phyloP scores from a whole-genome alignment of 2,797 vertebrate species.

The Neosilurus hyrtlii region DNA sequence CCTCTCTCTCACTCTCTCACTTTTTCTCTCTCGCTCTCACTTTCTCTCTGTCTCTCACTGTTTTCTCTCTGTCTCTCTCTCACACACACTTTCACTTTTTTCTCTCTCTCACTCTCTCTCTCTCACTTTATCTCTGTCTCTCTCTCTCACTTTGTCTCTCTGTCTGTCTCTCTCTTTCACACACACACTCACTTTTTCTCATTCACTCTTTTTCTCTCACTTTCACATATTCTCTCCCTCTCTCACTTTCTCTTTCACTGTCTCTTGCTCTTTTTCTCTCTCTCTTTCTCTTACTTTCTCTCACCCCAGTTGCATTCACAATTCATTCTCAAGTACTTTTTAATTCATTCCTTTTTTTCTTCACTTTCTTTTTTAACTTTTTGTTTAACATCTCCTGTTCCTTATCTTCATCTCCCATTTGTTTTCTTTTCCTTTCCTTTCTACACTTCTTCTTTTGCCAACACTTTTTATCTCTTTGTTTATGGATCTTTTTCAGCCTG shows the following conservation, averaged over 20 bases:
- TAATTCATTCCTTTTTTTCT: not conserved
- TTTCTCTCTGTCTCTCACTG: not conserved
- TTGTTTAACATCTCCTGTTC: not conserved
- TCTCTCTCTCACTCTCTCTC: not conserved
- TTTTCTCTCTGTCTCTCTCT: not conserved
- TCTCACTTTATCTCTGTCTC: too few species aligned
- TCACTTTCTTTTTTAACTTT: not conserved
- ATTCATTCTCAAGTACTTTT: not conserved
- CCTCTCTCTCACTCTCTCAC: too few species aligned
- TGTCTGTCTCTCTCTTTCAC: too few species aligned
- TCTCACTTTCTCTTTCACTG: too few species aligned
- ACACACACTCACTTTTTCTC: too few species aligned
- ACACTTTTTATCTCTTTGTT: slow-evolving; percentile 19
- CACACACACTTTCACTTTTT: too few species aligned
- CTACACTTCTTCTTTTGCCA: not conserved
- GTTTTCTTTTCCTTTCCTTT: not conserved
- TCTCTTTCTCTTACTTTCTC: not conserved
- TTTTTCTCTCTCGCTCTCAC: too few species aligned
- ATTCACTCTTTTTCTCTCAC: too few species aligned
- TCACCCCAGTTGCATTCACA: too few species aligned
- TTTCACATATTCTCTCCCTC: too few species aligned
- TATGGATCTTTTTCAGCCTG: not conserved
- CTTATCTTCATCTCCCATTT: not conserved
- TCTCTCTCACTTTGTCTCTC: too few species aligned
- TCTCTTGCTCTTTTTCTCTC: too few species aligned